Evolutionary conservation across 2,113 vertebrate species (phyloP).

Genomic region (Chascanopsetta lugubris): DNA sequence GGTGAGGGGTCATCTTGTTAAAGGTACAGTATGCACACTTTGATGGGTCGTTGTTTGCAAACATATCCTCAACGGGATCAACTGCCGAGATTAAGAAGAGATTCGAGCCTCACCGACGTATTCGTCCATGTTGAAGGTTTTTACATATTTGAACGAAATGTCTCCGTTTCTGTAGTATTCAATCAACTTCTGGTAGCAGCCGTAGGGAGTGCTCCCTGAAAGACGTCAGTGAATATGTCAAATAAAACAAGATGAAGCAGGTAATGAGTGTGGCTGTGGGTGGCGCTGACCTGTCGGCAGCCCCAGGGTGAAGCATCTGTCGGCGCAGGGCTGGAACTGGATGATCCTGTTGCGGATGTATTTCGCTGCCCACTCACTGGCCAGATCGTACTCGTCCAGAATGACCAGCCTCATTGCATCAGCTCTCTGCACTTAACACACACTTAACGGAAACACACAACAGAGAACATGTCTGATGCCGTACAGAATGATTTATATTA

Average conservation of each 20-base stretch:
- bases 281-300: conserved; percentile 88
- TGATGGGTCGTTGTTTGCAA: background rate
- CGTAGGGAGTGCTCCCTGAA: conserved; percentile 90
- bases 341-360: conserved; percentile 96
- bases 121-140: conserved; percentile 99
- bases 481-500: no score
- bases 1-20: background rate
- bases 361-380: conserved; percentile 97
- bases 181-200: conserved; percentile 92
- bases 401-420: conserved; percentile 92
- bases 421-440: background rate
- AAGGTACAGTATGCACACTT: no score
- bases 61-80: background rate
- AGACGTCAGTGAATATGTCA: no score
- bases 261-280: background rate
- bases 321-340: conserved; percentile 88
- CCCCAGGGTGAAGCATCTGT: conserved; percentile 91
- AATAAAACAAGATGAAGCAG: no score
- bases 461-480: no score
- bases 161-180: conserved; percentile 90
- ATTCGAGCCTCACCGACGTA: conserved; percentile 89
- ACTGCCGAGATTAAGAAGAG: background rate
- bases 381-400: conserved; percentile 92
- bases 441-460: no score
- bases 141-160: conserved; percentile 94